phyloP scores from a whole-genome alignment of 2,113 vertebrate species.

The Bothrops jararaca region DNA sequence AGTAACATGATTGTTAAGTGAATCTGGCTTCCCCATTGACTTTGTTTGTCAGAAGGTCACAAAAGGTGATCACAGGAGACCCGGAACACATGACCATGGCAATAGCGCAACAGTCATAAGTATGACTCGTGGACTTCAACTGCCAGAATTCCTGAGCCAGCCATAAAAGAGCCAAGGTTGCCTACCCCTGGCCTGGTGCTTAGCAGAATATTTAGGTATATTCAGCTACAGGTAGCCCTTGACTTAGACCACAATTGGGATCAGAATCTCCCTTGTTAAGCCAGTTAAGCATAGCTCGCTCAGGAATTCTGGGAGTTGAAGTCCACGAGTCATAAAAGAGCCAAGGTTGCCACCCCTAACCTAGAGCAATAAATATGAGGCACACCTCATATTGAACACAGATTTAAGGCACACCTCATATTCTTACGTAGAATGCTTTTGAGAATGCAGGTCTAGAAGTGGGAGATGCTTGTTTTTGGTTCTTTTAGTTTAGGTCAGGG shows the following conservation, averaged over 20 bases:
- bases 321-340: too few relatives aligned
- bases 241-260: too few relatives aligned
- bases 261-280: too few relatives aligned
- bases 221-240: too few relatives aligned
- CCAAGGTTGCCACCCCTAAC: too few relatives aligned
- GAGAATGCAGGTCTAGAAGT: neutral
- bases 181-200: too few relatives aligned
- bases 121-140: too few relatives aligned
- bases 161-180: too few relatives aligned
- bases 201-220: too few relatives aligned
- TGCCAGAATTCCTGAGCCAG: too few relatives aligned
- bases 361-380: neutral
- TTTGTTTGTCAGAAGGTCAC: neutral
- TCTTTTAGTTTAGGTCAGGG: neutral
- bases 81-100: neutral
- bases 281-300: too few relatives aligned
- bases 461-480: neutral
- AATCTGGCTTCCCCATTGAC: neutral
- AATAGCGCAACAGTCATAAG: neutral
- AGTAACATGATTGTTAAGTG: neutral
- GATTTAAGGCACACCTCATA: neutral
- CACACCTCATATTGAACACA: neutral
- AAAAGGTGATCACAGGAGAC: neutral
- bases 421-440: neutral
- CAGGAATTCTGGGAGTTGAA: too few relatives aligned